Base-by-base conservation (phyloP, 2,797 vertebrate genomes). In the Lagocephalus sceleratus region DNA sequence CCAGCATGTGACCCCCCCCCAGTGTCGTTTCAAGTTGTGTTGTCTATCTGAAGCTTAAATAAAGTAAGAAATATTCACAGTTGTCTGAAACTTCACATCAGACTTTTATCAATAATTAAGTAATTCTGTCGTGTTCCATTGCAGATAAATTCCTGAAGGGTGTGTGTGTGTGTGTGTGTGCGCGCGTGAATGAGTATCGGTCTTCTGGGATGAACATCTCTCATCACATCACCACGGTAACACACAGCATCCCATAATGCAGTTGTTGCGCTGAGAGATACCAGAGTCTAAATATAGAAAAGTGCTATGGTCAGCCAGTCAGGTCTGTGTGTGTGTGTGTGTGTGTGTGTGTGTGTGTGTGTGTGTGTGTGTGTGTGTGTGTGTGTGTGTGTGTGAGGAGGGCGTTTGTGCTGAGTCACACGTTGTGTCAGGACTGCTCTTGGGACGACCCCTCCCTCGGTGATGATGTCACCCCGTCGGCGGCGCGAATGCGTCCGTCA, bases 331-430 rank as follows among this genome's bases (percentile, higher is more conserved):
- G 60, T 53, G 53, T 58, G 25, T 54, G 42, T 8, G 21, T 42
- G 51, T 14, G 38, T 6, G 38, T 14, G 56, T 44, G 47, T 32
- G 57, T 46, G 35, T 20, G 45, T 56, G 54, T 56, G 53, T 32
- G 52, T 46, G 44, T 25, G 32, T 40, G 39, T 32, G 56, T 44
- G 56, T 22, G 47, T 72, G 56, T 23, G 47, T 43, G 57, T 51
- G 32, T 20, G 43, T 54, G 53, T 55, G 51, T 29, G 51, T 45
- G 42, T 23, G 29, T 38, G 35, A 20, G 55, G n/a, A n/a, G n/a
- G n/a, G n/a, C n/a, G 57, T 19, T 72, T 58, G 8, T 70, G 76
- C 74, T 81, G 76, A 76, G 72, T 81, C 74, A 77, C 43, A 16
- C 16, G 47, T 59, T 25, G 22, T 53, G 46, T 16, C 29, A 54